These are phyloP conservation scores for Terebella lapidaria DNA, from an alignment of 2,888 invertebrate species.

Conservation along the genomic window DNA sequence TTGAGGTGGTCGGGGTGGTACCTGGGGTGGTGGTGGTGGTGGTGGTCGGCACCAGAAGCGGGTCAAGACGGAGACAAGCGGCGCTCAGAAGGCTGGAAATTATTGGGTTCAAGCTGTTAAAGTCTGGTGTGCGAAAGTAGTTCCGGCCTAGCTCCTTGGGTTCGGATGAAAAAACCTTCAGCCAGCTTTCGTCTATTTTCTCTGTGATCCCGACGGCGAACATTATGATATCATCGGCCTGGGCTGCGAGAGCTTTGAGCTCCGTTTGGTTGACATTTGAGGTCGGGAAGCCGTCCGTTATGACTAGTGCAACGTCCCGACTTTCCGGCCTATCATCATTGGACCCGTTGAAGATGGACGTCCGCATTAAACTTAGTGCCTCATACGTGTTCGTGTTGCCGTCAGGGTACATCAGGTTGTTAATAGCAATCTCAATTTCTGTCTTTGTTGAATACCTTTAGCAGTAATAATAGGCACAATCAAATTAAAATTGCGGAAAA, in stretches of 20 bases:
- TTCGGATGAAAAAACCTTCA: neutral
- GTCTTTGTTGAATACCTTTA: neutral
- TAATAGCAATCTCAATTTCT: neutral
- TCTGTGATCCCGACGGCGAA: neutral
- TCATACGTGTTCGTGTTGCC: conserved; percentile 2
- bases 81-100: neutral
- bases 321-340: neutral
- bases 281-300: neutral
- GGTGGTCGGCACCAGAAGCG: neutral
- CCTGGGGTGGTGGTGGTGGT: neutral
- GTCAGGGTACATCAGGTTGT: neutral
- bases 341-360: neutral
- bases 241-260: neutral
- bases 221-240: neutral
- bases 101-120: neutral
- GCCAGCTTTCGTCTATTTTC: neutral
- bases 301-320: neutral
- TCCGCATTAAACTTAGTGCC: neutral
- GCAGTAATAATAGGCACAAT: neutral
- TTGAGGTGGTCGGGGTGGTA: no score
- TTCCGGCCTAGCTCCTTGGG: neutral
- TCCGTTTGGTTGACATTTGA: neutral
- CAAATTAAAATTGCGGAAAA: no score
- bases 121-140: conserved; percentile 7
- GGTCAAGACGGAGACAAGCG: neutral